These are phyloP conservation scores for Aricia artaxerxes DNA, from an alignment of 2,888 invertebrate species.

Conservation along the genomic window DNA sequence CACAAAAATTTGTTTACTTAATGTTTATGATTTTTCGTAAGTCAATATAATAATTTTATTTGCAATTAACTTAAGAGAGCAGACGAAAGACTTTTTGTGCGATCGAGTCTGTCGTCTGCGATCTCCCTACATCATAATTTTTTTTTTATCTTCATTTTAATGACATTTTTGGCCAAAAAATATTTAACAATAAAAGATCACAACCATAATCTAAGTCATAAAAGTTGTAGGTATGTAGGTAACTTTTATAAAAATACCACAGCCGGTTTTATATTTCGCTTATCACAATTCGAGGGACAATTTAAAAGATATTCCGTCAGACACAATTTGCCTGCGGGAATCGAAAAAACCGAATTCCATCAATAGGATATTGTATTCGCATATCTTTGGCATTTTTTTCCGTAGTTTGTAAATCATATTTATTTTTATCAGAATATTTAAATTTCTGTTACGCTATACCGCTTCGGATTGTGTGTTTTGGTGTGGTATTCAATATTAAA, in stretches of 20 bases:
- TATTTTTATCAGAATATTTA: conserved; percentile 32
- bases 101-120: too few relatives aligned
- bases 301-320: conserved; percentile 31
- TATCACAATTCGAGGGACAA: conserved; percentile 30
- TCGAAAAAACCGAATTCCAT: conserved; percentile 37
- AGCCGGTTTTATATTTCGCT: conserved; percentile 28
- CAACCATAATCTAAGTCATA: not conserved
- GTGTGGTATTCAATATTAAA: not conserved
- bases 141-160: too few relatives aligned
- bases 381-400: conserved; percentile 37
- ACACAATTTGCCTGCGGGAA: conserved; percentile 39
- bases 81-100: too few relatives aligned
- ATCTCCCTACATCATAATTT: too few relatives aligned
- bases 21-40: too few relatives aligned
- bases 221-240: not conserved
- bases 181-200: not conserved
- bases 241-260: conserved; percentile 16
- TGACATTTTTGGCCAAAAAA: too few relatives aligned
- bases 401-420: conserved; percentile 41
- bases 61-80: too few relatives aligned
- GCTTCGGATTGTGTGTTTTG: conserved; percentile 5
- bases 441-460: not conserved
- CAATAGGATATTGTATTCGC: conserved; percentile 41
- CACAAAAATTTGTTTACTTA: too few relatives aligned
- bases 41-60: too few relatives aligned